Percentiles rank a stretch among this genome's conserved stretches.
These are phyloP conservation scores for Mamestra brassicae DNA, from an alignment of 2,888 invertebrate species.

Conservation along the genomic window DNA sequence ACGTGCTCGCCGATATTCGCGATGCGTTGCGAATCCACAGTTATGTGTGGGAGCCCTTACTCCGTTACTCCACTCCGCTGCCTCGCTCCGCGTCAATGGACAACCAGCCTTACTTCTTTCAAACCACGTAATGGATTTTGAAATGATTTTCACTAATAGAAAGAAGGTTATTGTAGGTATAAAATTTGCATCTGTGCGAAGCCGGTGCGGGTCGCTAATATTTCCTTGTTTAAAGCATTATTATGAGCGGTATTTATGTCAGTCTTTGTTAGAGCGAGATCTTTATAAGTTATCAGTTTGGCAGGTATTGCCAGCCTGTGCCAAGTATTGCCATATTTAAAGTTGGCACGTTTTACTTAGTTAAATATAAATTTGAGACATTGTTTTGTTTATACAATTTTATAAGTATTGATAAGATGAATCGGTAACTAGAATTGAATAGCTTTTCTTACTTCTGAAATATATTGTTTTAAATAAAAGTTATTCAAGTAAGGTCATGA, in stretches of 20 bases:
- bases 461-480: neutral
- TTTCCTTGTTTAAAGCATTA: neutral
- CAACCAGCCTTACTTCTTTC: too few species aligned
- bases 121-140: too few species aligned
- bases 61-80: too few species aligned
- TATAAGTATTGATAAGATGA: neutral
- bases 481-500: neutral
- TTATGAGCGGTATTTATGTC: constrained; percentile 8
- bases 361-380: neutral
- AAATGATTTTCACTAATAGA: too few species aligned
- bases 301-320: constrained; percentile 8
- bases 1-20: too few species aligned
- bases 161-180: too few species aligned
- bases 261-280: constrained; percentile 3
- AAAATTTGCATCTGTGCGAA: too few species aligned
- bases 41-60: too few species aligned
- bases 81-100: too few species aligned
- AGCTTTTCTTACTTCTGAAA: neutral
- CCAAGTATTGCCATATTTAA: constrained; percentile 19
- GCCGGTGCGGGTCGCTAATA: neutral
- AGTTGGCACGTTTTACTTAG: constrained; percentile 2
- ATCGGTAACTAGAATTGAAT: neutral
- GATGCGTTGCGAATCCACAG: too few species aligned
- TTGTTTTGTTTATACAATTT: too few species aligned
- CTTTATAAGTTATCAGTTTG: constrained; percentile 17